A percentile compares a stretch with the other conserved stretches of the same genome.
Evolutionary conservation across 2,797 vertebrate genomes (phyloP).

Genomic region (Sus cebifrons): DNA sequence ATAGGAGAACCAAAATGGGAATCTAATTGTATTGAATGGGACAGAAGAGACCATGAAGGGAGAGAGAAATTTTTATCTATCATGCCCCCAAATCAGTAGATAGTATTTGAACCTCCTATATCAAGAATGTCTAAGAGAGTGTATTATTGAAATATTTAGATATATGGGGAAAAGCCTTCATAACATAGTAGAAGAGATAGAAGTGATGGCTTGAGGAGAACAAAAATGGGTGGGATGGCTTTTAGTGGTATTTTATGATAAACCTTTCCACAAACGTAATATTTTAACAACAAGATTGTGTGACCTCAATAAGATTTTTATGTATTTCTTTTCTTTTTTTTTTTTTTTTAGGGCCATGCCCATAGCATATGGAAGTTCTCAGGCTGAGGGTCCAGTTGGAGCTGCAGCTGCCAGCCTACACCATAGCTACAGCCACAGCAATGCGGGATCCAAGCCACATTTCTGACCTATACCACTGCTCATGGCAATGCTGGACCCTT

Average conservation of each 20-base stretch:
- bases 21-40: not conserved
- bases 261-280: no score
- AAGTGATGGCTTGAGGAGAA: not conserved
- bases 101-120: not conserved
- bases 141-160: rapidly evolving
- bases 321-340: no score
- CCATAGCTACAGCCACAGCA: no score
- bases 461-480: no score
- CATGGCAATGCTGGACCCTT: no score
- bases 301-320: not conserved
- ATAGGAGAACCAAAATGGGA: not conserved
- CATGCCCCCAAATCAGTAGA: not conserved
- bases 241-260: not conserved
- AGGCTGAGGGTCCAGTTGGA: no score
- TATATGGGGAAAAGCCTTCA: rapidly evolving
- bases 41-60: not conserved
- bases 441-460: no score
- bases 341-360: no score
- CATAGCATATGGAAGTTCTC: no score
- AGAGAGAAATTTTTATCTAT: not conserved
- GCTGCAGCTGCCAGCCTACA: no score
- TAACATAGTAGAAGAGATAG: no score
- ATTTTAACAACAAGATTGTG: not conserved
- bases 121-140: not conserved
- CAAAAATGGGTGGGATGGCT: not conserved